Evolutionary conservation across 2,888 invertebrate species (phyloP).

Genomic region (Xestia sexstrigata): DNA sequence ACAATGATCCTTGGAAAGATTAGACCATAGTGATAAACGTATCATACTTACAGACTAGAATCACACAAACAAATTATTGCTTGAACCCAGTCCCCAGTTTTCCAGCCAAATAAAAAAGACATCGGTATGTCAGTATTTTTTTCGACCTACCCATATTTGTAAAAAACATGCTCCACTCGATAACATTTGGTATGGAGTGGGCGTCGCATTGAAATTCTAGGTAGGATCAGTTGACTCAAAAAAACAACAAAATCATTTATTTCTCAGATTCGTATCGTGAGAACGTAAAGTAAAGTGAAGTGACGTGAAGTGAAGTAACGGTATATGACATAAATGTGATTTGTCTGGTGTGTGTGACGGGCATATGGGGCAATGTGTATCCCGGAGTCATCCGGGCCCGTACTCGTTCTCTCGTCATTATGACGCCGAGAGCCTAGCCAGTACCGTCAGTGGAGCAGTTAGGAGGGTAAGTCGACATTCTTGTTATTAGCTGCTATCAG

Average conservation of each 20-base stretch:
- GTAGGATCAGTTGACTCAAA: conserved; percentile 46
- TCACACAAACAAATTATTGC: background rate
- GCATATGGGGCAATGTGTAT: conserved; percentile 95
- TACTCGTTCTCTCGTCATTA: conserved; percentile 86
- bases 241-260: conserved; percentile 30
- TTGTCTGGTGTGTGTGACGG: conserved; percentile 70
- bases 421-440: conserved; percentile 87
- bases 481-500: background rate
- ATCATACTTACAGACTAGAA: background rate
- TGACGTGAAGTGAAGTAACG: conserved; percentile 59
- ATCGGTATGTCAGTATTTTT: conserved; percentile 19
- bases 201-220: conserved; percentile 65
- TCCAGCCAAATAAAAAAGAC: background rate
- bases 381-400: conserved; percentile 91
- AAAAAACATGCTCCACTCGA: conserved; percentile 37
- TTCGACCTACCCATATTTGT: conserved; percentile 54
- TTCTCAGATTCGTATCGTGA: conserved; percentile 57
- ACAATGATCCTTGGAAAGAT: background rate
- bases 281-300: conserved; percentile 44
- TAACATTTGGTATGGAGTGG: conserved; percentile 50
- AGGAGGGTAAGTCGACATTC: conserved; percentile 78
- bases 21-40: background rate
- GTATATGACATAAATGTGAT: conserved; percentile 68
- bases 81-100: background rate
- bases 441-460: conserved; percentile 79